These are phyloP conservation scores for Butastur rufipennis DNA, from an alignment of 2,113 vertebrate species.

Conservation along the genomic window DNA sequence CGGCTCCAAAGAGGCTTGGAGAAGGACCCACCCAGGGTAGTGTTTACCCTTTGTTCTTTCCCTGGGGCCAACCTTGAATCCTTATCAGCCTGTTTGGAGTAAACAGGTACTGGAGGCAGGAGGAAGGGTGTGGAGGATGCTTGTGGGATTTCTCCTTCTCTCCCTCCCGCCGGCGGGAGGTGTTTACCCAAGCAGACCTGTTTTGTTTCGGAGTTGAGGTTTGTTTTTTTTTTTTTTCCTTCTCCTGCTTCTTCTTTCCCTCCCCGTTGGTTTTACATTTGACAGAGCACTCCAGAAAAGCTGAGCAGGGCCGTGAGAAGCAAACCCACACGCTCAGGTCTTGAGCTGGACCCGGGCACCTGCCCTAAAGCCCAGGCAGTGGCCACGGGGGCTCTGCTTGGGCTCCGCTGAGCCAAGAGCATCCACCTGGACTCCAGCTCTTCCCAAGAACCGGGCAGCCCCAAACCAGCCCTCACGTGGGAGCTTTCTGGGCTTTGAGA, in stretches of 20 bases:
- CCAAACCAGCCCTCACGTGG: not conserved
- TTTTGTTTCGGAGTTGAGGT: constrained; percentile 1
- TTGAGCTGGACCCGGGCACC: not conserved
- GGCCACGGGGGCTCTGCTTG: accelerated
- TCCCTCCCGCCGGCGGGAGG: not conserved
- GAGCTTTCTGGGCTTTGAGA: not conserved
- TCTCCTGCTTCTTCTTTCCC: not conserved
- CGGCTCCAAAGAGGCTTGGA: constrained; percentile 57
- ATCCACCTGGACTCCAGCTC: accelerated
- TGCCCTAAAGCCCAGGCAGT: not conserved
- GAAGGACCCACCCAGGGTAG: constrained; percentile 69
- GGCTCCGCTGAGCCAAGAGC: accelerated
- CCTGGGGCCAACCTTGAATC: constrained; percentile 71
- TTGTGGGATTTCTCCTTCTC: constrained; percentile 52
- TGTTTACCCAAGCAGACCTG: constrained; percentile 42
- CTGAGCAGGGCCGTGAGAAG: not conserved
- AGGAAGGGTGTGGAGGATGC: constrained; percentile 71
- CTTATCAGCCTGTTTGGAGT: constrained; percentile 69
- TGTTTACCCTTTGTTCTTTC: constrained; percentile 75
- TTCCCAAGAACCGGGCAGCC: not conserved
- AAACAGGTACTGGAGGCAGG: constrained; percentile 63
- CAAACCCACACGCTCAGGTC: not conserved
- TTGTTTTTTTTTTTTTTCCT: not conserved
- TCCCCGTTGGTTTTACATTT: not conserved
- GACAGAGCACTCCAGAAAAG: not conserved